phyloP scores from a whole-genome alignment of 2,888 invertebrate species.

The Cephalotes varians region DNA sequence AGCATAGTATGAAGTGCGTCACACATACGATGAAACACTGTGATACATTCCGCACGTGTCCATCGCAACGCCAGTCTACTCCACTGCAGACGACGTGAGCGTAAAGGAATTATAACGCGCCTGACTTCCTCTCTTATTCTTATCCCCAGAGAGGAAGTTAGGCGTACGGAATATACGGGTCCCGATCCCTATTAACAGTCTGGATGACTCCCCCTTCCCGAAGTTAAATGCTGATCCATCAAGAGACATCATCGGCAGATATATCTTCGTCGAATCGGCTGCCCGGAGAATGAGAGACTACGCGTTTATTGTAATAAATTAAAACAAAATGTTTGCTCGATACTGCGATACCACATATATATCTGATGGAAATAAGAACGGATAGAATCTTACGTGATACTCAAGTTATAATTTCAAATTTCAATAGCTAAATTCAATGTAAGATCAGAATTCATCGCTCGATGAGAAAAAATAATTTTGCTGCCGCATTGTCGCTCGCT shows the following conservation, averaged over 20 bases:
- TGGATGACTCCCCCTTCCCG: slow-evolving; percentile 53
- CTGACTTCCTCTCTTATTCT: slow-evolving; percentile 57
- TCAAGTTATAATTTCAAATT: not conserved
- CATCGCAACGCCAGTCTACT: slow-evolving; percentile 35
- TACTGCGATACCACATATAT: not conserved
- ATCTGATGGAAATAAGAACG: not conserved
- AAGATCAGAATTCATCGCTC: not conserved
- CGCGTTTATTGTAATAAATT: slow-evolving; percentile 38
- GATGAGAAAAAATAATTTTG: not conserved
- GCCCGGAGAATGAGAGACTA: not conserved
- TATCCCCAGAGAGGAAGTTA: slow-evolving; percentile 61
- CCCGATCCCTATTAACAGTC: slow-evolving; percentile 67
- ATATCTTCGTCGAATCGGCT: slow-evolving; percentile 46
- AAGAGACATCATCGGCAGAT: slow-evolving; percentile 71
- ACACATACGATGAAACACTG: not conserved
- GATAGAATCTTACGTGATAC: not conserved
- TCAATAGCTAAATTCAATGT: not conserved
- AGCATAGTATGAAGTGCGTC: not conserved
- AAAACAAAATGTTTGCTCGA: slow-evolving; percentile 17
- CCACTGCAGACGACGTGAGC: slow-evolving; percentile 53
- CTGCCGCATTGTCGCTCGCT: not conserved
- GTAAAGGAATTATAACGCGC: slow-evolving; percentile 57
- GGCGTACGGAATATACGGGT: slow-evolving; percentile 51
- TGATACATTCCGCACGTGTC: slow-evolving; percentile 42
- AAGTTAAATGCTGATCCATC: slow-evolving; percentile 73